Percentiles rank a stretch among this genome's conserved stretches.
These are phyloP conservation scores for Tryphoninae sp. DNA, from an alignment of 2,888 invertebrate species.

Conservation along the genomic window DNA sequence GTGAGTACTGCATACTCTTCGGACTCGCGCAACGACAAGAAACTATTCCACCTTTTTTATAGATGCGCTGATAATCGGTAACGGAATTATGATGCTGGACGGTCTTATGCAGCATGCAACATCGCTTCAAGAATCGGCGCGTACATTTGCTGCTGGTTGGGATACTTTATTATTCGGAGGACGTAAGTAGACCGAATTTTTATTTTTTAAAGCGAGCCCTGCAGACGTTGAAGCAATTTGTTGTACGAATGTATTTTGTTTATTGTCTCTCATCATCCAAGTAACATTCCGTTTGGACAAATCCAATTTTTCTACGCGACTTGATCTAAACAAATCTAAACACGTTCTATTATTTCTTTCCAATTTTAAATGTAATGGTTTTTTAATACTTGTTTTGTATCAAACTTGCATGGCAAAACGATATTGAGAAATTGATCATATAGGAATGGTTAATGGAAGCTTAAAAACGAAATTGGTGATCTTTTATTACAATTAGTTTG, in stretches of 20 bases:
- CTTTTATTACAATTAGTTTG: not conserved
- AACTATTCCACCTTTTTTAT: slow-evolving; percentile 61
- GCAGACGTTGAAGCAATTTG: too few relatives aligned
- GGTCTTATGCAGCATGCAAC: slow-evolving; percentile 86
- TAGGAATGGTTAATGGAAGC: not conserved
- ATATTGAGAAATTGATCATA: not conserved
- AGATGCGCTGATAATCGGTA: slow-evolving; percentile 89
- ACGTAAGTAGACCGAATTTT: slow-evolving; percentile 82
- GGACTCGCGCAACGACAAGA: not conserved
- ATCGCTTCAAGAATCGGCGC: slow-evolving; percentile 84
- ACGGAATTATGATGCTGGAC: slow-evolving; percentile 89
- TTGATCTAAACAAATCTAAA: not conserved
- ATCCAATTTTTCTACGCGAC: too few relatives aligned
- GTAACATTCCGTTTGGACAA: too few relatives aligned
- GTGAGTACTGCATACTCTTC: slow-evolving; percentile 82
- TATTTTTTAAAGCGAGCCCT: not conserved
- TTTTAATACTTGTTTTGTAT: too few relatives aligned
- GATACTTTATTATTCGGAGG: slow-evolving; percentile 88
- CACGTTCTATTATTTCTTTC: not conserved
- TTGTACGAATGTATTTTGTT: too few relatives aligned
- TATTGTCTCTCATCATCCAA: too few relatives aligned
- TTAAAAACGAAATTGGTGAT: not conserved
- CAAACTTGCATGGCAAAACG: too few relatives aligned
- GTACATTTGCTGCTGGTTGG: slow-evolving; percentile 88
- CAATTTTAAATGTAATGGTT: too few relatives aligned